Conservation (phyloP, 2,797 vertebrate genomes). For the Alfaro cultratus region DNA sequence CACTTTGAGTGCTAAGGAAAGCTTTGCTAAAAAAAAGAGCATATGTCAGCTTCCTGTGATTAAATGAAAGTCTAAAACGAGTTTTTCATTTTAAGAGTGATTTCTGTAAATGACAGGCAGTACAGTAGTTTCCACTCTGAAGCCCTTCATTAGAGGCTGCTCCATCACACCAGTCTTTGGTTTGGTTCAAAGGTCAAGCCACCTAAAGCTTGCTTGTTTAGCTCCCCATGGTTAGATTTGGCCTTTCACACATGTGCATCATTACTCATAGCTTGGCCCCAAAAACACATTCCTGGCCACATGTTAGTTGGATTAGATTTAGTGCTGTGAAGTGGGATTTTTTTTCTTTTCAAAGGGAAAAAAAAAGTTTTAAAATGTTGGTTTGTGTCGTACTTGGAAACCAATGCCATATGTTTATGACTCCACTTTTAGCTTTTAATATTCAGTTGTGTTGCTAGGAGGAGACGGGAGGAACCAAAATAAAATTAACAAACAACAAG, state of each 20-base stretch:
- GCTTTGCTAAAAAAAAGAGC: constrained; percentile 26
- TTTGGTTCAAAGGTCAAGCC: constrained; percentile 72
- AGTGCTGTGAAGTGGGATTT: constrained; percentile 65
- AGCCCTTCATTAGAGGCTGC: constrained; percentile 70
- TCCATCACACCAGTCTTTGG: constrained; percentile 58
- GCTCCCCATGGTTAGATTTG: constrained; percentile 58
- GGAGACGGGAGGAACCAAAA: constrained; percentile 61
- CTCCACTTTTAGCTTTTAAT: constrained; percentile 78
- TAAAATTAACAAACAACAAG: constrained; percentile 67
- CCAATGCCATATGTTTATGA: constrained; percentile 77
- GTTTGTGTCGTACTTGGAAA: constrained; percentile 67
- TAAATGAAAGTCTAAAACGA: constrained; percentile 43
- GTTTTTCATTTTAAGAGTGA: constrained; percentile 60
- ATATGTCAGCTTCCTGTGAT: constrained; percentile 33
- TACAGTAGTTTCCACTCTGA: constrained; percentile 48
- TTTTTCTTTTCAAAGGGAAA: constrained; percentile 18
- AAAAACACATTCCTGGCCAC: constrained; percentile 66
- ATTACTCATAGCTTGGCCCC: constrained; percentile 68
- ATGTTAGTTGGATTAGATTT: constrained; percentile 72
- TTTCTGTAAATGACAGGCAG: constrained; percentile 62
- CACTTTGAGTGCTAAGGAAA: constrained; percentile 34
- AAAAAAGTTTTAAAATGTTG: constrained; percentile 55
- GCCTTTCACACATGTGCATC: constrained; percentile 73
- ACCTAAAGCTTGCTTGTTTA: constrained; percentile 62
- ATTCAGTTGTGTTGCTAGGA: constrained; percentile 72